phyloP scores from a whole-genome alignment of 2,113 vertebrate species.

The Sterrhoptilus dennistouni region DNA sequence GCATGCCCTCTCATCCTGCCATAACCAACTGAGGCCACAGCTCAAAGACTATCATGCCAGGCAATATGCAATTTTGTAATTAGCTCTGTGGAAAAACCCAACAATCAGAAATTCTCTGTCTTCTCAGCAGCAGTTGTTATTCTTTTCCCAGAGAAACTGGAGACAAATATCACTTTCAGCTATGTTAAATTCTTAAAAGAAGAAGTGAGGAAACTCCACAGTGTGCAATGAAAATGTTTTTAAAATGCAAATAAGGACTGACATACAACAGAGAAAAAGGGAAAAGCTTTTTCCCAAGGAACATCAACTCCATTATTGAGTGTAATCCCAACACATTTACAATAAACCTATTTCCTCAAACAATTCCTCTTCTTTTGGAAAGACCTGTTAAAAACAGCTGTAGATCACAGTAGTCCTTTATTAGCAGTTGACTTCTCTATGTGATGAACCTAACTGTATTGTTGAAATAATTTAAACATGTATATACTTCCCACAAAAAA shows the following conservation, averaged over 20 bases:
- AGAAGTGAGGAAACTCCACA: slow-evolving; percentile 27
- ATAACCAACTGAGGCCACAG: background rate
- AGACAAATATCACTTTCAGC: slow-evolving; percentile 44
- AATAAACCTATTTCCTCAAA: background rate
- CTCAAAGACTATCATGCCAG: background rate
- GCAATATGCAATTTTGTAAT: background rate
- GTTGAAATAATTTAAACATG: background rate
- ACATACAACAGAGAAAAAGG: slow-evolving; percentile 18
- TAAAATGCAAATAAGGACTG: slow-evolving; percentile 58
- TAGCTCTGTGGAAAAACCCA: slow-evolving; percentile 2
- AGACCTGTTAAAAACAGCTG: background rate
- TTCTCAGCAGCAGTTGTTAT: background rate
- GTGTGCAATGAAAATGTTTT: slow-evolving; percentile 56
- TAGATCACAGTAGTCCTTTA: background rate
- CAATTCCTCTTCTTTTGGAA: background rate
- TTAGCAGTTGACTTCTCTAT: background rate
- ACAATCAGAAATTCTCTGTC: slow-evolving; percentile 10
- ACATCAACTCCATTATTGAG: slow-evolving; percentile 13
- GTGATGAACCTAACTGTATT: background rate
- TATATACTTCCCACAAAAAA: background rate
- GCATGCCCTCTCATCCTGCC: background rate
- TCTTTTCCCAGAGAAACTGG: slow-evolving; percentile 25
- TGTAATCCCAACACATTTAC: background rate
- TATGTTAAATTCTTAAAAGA: slow-evolving; percentile 31
- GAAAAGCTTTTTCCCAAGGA: slow-evolving; percentile 18